Evolutionary conservation across 2,888 invertebrate genomes (phyloP).

Genomic region (Melangyna quadrimaculata): DNA sequence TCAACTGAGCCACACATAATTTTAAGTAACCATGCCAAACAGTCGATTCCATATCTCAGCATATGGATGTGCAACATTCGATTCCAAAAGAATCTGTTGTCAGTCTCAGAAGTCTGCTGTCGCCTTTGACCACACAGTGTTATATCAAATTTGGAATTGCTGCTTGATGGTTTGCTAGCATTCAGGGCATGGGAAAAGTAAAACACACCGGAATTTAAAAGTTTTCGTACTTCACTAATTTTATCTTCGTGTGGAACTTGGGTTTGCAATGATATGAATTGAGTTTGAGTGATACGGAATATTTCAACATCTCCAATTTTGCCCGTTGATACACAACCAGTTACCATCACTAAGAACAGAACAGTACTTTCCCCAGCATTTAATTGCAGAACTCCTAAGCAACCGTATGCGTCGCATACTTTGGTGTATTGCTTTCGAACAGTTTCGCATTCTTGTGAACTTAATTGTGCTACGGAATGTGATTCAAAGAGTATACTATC

Average conservation of each 20-base stretch:
- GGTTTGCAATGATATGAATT: conserved; percentile 93
- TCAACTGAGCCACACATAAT: conserved; percentile 99
- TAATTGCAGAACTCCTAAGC: conserved; percentile 95
- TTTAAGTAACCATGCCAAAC: conserved; percentile 94
- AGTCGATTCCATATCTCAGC: conserved; percentile 94
- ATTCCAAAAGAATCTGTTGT: conserved; percentile 99
- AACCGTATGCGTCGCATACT: conserved; percentile 96
- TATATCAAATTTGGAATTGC: conserved; percentile 88
- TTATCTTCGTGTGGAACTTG: conserved; percentile 84
- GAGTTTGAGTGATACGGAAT: conserved; percentile 95
- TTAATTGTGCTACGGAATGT: conserved; percentile 88
- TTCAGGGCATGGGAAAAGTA: conserved; percentile 88
- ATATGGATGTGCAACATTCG: conserved; percentile 96
- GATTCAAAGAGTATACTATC: conserved; percentile 95
- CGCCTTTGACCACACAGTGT: conserved; percentile 96
- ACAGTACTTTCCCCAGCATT: conserved; percentile 92
- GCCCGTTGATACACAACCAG: conserved; percentile 97
- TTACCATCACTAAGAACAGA: conserved; percentile 95
- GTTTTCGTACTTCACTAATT: conserved; percentile 87
- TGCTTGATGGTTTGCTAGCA: conserved; percentile 73
- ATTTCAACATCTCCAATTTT: conserved; percentile 97
- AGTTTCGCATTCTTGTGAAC: conserved; percentile 91
- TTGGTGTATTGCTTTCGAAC: conserved; percentile 94
- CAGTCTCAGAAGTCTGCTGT: conserved; percentile 89
- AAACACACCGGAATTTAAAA: conserved; percentile 98